A percentile compares a stretch with the other conserved stretches of the same genome.
phyloP scores from a whole-genome alignment of 1,140 invertebrate genomes.

The Glossosoma conforme region DNA sequence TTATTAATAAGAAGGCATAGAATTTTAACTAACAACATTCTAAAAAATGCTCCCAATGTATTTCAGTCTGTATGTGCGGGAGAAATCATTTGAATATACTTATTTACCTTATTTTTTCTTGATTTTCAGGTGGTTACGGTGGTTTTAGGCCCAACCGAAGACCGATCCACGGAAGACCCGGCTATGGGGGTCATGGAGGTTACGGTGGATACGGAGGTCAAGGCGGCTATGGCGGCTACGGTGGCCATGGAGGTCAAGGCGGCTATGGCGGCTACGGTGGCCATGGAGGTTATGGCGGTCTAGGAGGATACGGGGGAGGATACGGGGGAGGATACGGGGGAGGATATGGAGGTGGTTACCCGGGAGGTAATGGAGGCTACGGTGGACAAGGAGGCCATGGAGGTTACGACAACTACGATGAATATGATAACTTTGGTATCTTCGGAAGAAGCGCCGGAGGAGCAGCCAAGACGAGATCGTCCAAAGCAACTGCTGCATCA shows the following conservation, averaged over 20 bases:
- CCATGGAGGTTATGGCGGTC: constrained; percentile 4
- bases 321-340: constrained; percentile 8
- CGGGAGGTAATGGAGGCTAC: constrained; percentile 14
- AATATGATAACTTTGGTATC: constrained; percentile 14
- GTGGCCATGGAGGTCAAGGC: constrained; percentile 10
- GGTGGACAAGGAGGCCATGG: constrained; percentile 17
- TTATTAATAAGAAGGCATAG: too few species aligned
- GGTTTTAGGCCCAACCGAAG: constrained; percentile 19
- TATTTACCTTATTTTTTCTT: background rate
- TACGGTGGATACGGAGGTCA: constrained; percentile 23
- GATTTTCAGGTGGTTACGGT: constrained; percentile 26
- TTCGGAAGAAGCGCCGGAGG: constrained; percentile 24
- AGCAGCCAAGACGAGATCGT: too few species aligned
- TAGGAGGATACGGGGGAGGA: constrained; percentile 6
- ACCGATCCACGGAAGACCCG: constrained; percentile 8
- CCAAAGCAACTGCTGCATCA: too few species aligned
- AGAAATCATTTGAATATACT: background rate
- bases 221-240: constrained; percentile 11
- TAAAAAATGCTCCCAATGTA: too few species aligned
- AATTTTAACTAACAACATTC: too few species aligned
- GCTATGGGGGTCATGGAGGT: constrained; percentile 23
- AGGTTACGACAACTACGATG: constrained; percentile 11
- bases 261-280: constrained; percentile 6
- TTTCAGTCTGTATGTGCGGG: background rate
- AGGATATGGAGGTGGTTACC: constrained; percentile 16